Conservation (phyloP, 2,113 vertebrate species). For the Noturus placidus region DNA sequence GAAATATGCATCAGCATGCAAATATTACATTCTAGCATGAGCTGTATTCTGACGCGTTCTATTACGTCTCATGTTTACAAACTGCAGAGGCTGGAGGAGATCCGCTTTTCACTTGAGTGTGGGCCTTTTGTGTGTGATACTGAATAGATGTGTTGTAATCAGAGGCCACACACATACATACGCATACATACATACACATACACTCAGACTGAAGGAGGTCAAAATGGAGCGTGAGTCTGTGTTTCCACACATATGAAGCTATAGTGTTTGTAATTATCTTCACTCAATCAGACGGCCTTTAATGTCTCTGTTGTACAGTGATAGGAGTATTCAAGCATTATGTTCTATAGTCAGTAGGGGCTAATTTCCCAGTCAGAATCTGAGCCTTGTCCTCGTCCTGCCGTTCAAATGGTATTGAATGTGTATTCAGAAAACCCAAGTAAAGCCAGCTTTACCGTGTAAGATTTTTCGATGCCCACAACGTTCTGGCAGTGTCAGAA, state of each 20-base stretch:
- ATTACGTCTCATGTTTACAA: slow-evolving; percentile 21
- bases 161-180: neutral
- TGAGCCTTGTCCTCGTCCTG: neutral
- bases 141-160: neutral
- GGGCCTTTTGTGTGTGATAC: slow-evolving; percentile 8
- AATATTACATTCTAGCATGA: neutral
- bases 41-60: neutral
- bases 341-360: neutral
- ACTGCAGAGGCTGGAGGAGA: slow-evolving; percentile 10
- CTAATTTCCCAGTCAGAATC: slow-evolving; percentile 2
- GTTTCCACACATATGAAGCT: slow-evolving; percentile 39
- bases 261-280: slow-evolving; percentile 39
- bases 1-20: neutral
- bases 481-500: neutral
- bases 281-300: slow-evolving; percentile 32
- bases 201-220: slow-evolving; percentile 27
- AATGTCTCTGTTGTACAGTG: neutral
- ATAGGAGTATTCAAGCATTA: neutral
- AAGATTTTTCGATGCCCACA: neutral
- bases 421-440: neutral
- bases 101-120: neutral
- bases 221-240: slow-evolving; percentile 23
- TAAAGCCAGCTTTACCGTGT: neutral
- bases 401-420: neutral
- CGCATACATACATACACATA: neutral